Evolutionary conservation across 2,888 invertebrate genomes (phyloP).

Genomic region (Tipula confusa): DNA sequence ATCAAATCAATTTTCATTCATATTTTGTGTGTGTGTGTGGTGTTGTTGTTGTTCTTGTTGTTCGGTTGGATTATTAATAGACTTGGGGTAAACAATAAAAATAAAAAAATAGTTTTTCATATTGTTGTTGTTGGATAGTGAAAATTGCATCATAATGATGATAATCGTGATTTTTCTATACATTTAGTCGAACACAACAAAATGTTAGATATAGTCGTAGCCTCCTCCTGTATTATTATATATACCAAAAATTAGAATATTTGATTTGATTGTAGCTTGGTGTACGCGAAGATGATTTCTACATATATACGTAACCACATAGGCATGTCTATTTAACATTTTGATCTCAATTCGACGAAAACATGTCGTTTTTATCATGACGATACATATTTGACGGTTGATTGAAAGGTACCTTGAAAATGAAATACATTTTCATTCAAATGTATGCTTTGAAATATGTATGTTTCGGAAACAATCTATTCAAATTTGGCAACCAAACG

Average conservation of each 20-base stretch:
- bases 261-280: background rate
- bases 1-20: conserved; percentile 25
- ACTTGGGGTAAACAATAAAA: background rate
- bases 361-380: background rate
- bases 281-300: background rate
- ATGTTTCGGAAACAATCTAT: background rate
- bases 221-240: background rate
- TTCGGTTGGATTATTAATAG: background rate
- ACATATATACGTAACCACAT: background rate
- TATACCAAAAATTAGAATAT: background rate
- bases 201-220: no score
- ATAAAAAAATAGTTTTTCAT: background rate
- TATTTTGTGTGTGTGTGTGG: background rate
- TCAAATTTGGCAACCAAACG: background rate
- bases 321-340: background rate
- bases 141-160: conserved; percentile 1
- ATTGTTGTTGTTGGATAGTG: background rate
- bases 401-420: background rate
- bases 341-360: background rate
- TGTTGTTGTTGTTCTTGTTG: background rate
- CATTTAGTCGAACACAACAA: background rate
- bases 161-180: background rate
- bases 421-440: background rate
- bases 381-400: background rate
- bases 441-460: background rate